A percentile compares a stretch with the other conserved stretches of the same genome.
Evolutionary conservation across 92 coral and sea anemone genomes (phyloP).

Genomic region (Isaurus tuberculatus): DNA sequence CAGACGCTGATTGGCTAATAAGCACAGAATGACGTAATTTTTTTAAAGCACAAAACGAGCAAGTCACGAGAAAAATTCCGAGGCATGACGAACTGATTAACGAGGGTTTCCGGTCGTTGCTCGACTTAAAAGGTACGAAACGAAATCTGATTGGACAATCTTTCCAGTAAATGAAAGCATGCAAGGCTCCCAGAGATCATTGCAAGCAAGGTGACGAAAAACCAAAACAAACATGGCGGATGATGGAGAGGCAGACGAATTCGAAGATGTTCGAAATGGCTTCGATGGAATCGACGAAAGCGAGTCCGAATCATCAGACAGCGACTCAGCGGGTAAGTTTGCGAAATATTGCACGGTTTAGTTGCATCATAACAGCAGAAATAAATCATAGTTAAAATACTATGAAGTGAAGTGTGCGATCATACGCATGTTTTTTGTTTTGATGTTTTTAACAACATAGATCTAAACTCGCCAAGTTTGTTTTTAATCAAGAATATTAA

Average conservation of each 20-base stretch:
- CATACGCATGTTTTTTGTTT: not conserved
- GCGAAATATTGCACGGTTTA: not conserved
- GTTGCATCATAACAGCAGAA: not conserved
- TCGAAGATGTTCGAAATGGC: conserved; percentile 86
- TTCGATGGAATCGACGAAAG: conserved; percentile 81
- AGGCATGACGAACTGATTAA: conserved; percentile 11
- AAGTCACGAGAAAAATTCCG: conserved; percentile 18
- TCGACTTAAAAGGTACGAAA: conserved; percentile 60
- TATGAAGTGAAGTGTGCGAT: not conserved
- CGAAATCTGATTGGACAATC: conserved; percentile 76
- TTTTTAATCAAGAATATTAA: too few relatives aligned
- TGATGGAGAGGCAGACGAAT: conserved; percentile 69
- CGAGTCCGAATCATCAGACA: conserved; percentile 62
- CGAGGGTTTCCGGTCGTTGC: not conserved
- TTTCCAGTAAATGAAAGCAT: conserved; percentile 19
- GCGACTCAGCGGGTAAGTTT: conserved; percentile 65
- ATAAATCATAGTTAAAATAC: not conserved
- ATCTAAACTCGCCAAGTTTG: not conserved
- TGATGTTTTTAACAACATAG: not conserved
- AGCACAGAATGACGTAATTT: conserved; percentile 21
- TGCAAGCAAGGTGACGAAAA: conserved; percentile 32
- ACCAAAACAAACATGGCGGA: conserved; percentile 93
- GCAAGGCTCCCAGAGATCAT: conserved; percentile 22
- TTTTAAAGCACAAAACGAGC: not conserved
- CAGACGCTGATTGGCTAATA: conserved; percentile 40